These are phyloP conservation scores for Cyrtodaria siliqua DNA, from an alignment of 2,888 invertebrate species.

Conservation along the genomic window DNA sequence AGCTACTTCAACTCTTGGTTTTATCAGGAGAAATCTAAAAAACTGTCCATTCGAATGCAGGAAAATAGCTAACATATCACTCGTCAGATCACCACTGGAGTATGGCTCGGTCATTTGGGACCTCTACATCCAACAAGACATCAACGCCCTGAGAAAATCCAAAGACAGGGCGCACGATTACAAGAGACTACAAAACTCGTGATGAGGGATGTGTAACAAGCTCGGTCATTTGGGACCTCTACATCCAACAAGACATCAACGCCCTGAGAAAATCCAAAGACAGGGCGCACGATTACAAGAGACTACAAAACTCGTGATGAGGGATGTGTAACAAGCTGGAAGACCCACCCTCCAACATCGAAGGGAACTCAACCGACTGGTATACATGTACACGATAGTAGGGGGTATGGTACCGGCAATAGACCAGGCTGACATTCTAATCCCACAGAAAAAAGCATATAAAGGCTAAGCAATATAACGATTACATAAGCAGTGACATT, in stretches of 20 bases:
- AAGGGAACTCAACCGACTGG: constrained; percentile 3
- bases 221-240: too few relatives aligned
- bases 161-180: constrained; percentile 32
- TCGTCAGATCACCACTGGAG: constrained; percentile 42
- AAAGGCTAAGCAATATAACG: constrained; percentile 19
- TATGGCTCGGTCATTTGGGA: constrained; percentile 49
- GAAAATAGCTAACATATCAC: constrained; percentile 6
- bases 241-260: too few relatives aligned
- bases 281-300: not conserved
- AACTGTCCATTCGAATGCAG: constrained; percentile 9
- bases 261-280: too few relatives aligned
- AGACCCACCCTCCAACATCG: constrained; percentile 15
- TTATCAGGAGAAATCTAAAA: not conserved
- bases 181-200: too few relatives aligned
- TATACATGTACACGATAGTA: constrained; percentile 13
- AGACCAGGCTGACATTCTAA: too few relatives aligned
- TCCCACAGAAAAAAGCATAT: constrained; percentile 11
- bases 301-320: constrained; percentile 1
- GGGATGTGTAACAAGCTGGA: constrained; percentile 28
- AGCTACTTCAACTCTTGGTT: constrained; percentile 5
- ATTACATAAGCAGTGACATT: not conserved
- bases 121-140: constrained; percentile 40
- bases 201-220: constrained; percentile 18
- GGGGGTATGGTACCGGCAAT: too few relatives aligned
- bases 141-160: constrained; percentile 42